A percentile compares a stretch with the other conserved stretches of the same genome.
phyloP scores from a whole-genome alignment of 2,888 invertebrate species.

The Biston stratarius region DNA sequence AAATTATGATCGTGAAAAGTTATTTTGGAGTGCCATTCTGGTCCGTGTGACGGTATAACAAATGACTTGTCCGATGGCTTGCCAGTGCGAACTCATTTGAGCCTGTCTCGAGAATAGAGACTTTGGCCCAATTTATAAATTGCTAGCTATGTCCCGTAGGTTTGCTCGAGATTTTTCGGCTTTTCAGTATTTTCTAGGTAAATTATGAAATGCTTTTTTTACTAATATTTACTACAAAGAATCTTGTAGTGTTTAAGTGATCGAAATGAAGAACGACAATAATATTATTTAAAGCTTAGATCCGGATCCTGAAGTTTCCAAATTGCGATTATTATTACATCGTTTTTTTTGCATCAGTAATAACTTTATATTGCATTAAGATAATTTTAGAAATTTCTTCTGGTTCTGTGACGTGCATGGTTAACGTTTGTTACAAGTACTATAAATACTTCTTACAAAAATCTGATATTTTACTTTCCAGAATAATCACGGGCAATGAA shows the following conservation, averaged over 20 bases:
- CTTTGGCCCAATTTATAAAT: slow-evolving; percentile 34
- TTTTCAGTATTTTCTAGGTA: not conserved
- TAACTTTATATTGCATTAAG: too few species aligned
- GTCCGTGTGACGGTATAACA: slow-evolving; percentile 60
- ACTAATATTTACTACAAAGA: too few species aligned
- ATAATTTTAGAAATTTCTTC: too few species aligned
- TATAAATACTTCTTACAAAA: not conserved
- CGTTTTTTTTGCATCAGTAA: too few species aligned
- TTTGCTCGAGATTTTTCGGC: not conserved
- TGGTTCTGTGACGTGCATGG: too few species aligned
- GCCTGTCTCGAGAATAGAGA: slow-evolving; percentile 36
- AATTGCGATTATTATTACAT: too few species aligned
- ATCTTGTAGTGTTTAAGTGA: too few species aligned
- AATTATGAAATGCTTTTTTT: too few species aligned
- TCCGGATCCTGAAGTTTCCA: too few species aligned
- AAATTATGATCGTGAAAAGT: slow-evolving; percentile 55
- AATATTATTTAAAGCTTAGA: too few species aligned
- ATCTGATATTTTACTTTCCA: not conserved
- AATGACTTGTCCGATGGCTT: slow-evolving; percentile 59
- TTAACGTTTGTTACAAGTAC: too few species aligned
- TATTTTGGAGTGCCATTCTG: slow-evolving; percentile 55
- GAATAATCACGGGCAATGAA: slow-evolving; percentile 39
- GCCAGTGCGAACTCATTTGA: slow-evolving; percentile 39
- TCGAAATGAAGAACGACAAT: too few species aligned
- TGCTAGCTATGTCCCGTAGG: not conserved